phyloP scores from a whole-genome alignment of 2,113 vertebrate genomes.

The Oryzias javanicus region DNA sequence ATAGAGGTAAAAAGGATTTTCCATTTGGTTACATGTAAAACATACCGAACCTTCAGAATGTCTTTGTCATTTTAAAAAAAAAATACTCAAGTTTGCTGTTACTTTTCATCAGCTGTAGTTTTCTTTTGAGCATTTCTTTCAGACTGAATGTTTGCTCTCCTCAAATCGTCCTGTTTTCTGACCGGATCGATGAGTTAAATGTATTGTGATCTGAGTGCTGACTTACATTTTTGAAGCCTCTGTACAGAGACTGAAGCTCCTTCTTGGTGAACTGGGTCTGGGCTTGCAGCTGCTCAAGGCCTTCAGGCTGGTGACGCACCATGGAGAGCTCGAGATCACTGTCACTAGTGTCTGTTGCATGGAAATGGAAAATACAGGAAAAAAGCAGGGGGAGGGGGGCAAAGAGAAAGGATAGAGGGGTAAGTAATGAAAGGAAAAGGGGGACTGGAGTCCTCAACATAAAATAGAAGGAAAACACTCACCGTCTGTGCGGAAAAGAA shows the following conservation, averaged over 20 bases:
- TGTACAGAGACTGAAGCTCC: constrained; percentile 92
- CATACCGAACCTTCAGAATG: no score
- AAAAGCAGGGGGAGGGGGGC: constrained; percentile 8
- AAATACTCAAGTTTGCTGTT: no score
- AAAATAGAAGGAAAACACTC: constrained; percentile 26
- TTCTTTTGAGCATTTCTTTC: no score
- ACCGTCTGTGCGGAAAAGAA: constrained; percentile 54
- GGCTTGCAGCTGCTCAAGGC: constrained; percentile 88
- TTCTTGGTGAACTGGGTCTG: constrained; percentile 93
- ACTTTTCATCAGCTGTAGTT: no score
- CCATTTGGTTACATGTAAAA: no score
- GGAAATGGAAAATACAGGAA: constrained; percentile 23
- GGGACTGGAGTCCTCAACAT: neutral
- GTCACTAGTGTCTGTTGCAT: constrained; percentile 82
- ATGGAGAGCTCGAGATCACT: constrained; percentile 87
- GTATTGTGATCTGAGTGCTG: neutral
- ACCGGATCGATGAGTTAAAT: neutral
- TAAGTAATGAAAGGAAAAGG: constrained; percentile 37
- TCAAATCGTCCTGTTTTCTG: no score
- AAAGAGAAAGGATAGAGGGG: constrained; percentile 17
- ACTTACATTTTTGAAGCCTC: constrained; percentile 95
- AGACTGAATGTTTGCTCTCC: no score
- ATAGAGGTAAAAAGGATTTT: no score
- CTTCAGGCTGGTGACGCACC: constrained; percentile 90
- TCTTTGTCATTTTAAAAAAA: no score